These are phyloP conservation scores for Drosophila saltans DNA, from an alignment of 1,140 invertebrate genomes.

Conservation along the genomic window DNA sequence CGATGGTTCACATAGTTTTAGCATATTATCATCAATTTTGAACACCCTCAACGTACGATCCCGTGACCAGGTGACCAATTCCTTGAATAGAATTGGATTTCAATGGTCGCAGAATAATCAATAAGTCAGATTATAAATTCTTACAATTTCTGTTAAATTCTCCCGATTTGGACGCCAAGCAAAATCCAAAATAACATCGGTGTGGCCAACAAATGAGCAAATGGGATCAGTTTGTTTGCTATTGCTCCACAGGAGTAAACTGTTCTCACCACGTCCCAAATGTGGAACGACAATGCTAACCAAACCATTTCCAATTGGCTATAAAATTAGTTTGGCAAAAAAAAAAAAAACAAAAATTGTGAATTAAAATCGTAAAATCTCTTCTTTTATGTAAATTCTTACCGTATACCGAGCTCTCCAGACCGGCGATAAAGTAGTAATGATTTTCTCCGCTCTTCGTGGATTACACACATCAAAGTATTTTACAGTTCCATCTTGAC, in stretches of 20 bases:
- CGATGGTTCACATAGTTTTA: conserved; percentile 87
- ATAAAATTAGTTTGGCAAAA: conserved; percentile 44
- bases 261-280: conserved; percentile 90
- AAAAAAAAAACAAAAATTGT: not conserved
- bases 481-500: conserved; percentile 97
- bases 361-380: not conserved
- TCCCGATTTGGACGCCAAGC: conserved; percentile 90
- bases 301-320: conserved; percentile 96
- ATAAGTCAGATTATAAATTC: not conserved
- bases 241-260: conserved; percentile 92
- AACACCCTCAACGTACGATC: conserved; percentile 96
- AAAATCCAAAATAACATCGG: conserved; percentile 97
- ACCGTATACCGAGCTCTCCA: conserved; percentile 96
- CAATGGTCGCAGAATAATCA: not conserved
- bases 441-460: conserved; percentile 90
- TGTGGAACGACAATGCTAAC: conserved; percentile 95
- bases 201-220: conserved; percentile 95
- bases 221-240: conserved; percentile 88
- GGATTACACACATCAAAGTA: conserved; percentile 96
- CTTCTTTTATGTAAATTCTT: conserved; percentile 49
- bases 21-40: conserved; percentile 92
- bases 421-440: conserved; percentile 94
- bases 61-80: conserved; percentile 97
- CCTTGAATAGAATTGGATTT: conserved; percentile 84
- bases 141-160: conserved; percentile 69